Base-by-base conservation (phyloP, 2,888 invertebrate species). In the Dryomyza anilis region DNA sequence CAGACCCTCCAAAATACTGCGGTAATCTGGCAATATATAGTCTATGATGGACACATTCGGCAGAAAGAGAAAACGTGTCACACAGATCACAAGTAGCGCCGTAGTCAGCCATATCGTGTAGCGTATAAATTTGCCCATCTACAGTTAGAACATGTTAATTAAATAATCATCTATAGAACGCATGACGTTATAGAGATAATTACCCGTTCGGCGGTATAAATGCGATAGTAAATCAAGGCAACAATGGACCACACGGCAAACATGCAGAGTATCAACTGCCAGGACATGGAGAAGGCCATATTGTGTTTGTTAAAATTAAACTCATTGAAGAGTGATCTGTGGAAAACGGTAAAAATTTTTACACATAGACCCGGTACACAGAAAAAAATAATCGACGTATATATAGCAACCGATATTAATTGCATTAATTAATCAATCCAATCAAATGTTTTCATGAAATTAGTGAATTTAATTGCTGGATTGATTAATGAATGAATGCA, bases 61-160 rank as follows among this genome's bases (percentile, higher is more conserved):
- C 14, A 80, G 63, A 58, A 77, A 77, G 0, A 74, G 10, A 5
- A 78, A 73, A 0, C 79, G 72, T 7, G 65, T 6, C 1, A 78
- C 55, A 23, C 76, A 74, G 0, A 79, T 1, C 2, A 69, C 0
- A 43, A 79, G 16, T 0, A 78, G 55, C 1, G 10, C 66, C 19
- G 77, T 3, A 1, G 74, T 67, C 0, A 55, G 21, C 7, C 69
- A 25, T 0, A 75, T 67, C 52, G 74, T 65, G 19, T 72, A 74
- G 0, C 80, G 74, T 2, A 74, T 21, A 0, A 76, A 50, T 55
- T 67, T 70, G 2, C 76, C 81, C 48, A 81, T 53, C 68, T 68
- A 48, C n/a, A n/a, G n/a, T n/a, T 25, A 66, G 33, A 36, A 52
- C 2, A 25, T n/a, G 12, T 6, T 48, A 7, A 48, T 8, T n/a